Percentiles rank a stretch among this genome's conserved stretches.
phyloP scores from a whole-genome alignment of 2,113 vertebrate species.

The Entosphenus tridentatus region DNA sequence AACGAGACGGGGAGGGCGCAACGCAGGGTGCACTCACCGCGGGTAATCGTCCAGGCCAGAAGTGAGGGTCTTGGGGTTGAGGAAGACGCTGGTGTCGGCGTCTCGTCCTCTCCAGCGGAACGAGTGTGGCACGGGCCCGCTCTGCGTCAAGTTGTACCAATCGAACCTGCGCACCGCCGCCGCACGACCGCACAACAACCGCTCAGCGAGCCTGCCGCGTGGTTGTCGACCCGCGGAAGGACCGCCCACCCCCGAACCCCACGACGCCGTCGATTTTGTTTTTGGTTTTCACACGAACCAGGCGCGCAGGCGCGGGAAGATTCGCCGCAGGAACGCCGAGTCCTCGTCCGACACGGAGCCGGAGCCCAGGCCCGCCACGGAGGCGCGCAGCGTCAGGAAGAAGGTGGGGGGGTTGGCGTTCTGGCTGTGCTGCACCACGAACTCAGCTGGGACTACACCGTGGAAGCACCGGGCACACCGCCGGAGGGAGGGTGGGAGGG shows the following conservation, averaged over 20 bases:
- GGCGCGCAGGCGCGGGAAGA: slow-evolving; percentile 45
- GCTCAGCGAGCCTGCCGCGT: too few relatives aligned
- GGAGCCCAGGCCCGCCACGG: slow-evolving; percentile 20
- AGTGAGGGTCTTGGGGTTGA: slow-evolving; percentile 76
- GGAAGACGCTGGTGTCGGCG: slow-evolving; percentile 35
- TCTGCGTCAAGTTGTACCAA: slow-evolving; percentile 62
- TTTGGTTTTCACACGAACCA: slow-evolving; percentile 25
- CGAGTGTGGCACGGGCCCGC: slow-evolving; percentile 35
- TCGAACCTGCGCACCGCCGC: slow-evolving; percentile 51
- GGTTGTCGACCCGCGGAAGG: too few relatives aligned
- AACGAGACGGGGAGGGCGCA: too few relatives aligned
- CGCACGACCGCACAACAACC: slow-evolving; percentile 35
- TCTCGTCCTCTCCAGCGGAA: slow-evolving; percentile 89
- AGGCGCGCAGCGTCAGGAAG: slow-evolving; percentile 33
- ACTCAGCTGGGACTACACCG: slow-evolving; percentile 43
- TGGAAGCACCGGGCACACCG: too few relatives aligned
- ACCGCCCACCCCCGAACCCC: too few relatives aligned
- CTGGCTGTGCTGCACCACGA: slow-evolving; percentile 43
- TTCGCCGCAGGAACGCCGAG: slow-evolving; percentile 27
- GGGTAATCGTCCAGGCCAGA: slow-evolving; percentile 86
- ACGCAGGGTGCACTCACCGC: neutral
- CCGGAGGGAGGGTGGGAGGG: too few relatives aligned
- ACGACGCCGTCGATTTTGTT: too few relatives aligned
- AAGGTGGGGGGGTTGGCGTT: slow-evolving; percentile 53
- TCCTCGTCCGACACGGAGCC: slow-evolving; percentile 15